phyloP scores from a whole-genome alignment of 2,888 invertebrate species.

The Euphydryas editha region DNA sequence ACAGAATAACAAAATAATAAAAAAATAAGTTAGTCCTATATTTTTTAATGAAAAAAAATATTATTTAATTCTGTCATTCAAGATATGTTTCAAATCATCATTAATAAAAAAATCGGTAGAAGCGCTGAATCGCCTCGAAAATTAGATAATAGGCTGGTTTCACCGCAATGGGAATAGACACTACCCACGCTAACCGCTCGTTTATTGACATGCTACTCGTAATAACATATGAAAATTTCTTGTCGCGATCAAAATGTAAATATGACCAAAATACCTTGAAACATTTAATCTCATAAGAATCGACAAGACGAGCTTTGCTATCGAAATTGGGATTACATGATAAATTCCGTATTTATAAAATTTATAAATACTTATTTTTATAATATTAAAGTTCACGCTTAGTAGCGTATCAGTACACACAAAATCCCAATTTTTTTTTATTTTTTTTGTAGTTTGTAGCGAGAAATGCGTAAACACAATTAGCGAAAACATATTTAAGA shows the following conservation, averaged over 20 bases:
- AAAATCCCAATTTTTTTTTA: no score
- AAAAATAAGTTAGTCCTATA: slow-evolving; percentile 14
- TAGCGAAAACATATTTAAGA: no score
- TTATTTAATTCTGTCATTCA: no score
- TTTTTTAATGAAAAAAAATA: not conserved
- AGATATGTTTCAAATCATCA: not conserved
- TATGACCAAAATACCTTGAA: not conserved
- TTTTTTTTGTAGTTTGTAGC: no score
- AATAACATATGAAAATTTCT: slow-evolving; percentile 20
- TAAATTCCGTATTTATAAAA: no score
- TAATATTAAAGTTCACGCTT: no score
- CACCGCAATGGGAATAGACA: slow-evolving; percentile 75
- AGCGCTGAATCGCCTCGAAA: slow-evolving; percentile 72
- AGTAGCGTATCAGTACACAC: no score
- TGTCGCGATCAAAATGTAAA: not conserved
- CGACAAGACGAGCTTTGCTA: not conserved
- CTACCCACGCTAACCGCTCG: slow-evolving; percentile 78
- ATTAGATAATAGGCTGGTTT: slow-evolving; percentile 78
- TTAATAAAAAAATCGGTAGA: slow-evolving; percentile 45
- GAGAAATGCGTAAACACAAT: no score
- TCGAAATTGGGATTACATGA: no score
- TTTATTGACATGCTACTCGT: slow-evolving; percentile 63
- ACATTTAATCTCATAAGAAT: not conserved
- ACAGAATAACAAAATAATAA: slow-evolving; percentile 13
- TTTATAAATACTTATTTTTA: no score